Evolutionary conservation across 2,113 vertebrate genomes (phyloP), one percentile per base, ranked within the genome.

Genomic region (Dromiciops gliroides): DNA sequence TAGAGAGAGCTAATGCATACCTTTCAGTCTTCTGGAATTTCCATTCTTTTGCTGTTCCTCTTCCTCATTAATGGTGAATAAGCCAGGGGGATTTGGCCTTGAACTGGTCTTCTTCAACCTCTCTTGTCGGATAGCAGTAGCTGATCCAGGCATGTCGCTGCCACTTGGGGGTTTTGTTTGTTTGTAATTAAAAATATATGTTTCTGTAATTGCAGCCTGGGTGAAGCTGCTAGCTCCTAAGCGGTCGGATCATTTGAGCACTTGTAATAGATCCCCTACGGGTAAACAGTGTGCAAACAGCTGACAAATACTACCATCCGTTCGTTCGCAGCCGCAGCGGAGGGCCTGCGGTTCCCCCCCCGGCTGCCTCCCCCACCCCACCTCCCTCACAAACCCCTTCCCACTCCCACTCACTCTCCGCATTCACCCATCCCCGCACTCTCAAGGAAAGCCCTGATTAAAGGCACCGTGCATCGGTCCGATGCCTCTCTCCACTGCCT

Each of bases 11-110:
- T 37, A 0, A 9, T 0, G 96, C 99, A 0, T 99, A 99, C 99
- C 99, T 99, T 97, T 98, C 37, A 88, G 97, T 97, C 98, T 99
- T 97, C 97, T 98, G 97, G 97, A 97, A 98, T 96, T 97, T 95
- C 98, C 98, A 3, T 98, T 98, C 98, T 98, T 99, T 95, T 99
- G 99, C 98, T 99, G 99, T 96, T 99, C 99, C 93, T 99, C 99
- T 97, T 99, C 99, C 98, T 99, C 99, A 9, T 98, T 99, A 98
- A 99, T 99, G 98, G 99, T 99, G 98, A 99, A 99, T 92, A 99
- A 99, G 91, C 98, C 98, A 47, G 98, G 98, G 92, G 99, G 98
- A 96, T 98, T 97, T 67, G 99, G 98, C 96, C 99, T 99, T 97
- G 98, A 97, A 97, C 98, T 98, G 97, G 98, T 98, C 98, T 99